These are phyloP conservation scores for Acanthopagrus latus DNA, from an alignment of 2,797 vertebrate genomes.

Conservation along the genomic window DNA sequence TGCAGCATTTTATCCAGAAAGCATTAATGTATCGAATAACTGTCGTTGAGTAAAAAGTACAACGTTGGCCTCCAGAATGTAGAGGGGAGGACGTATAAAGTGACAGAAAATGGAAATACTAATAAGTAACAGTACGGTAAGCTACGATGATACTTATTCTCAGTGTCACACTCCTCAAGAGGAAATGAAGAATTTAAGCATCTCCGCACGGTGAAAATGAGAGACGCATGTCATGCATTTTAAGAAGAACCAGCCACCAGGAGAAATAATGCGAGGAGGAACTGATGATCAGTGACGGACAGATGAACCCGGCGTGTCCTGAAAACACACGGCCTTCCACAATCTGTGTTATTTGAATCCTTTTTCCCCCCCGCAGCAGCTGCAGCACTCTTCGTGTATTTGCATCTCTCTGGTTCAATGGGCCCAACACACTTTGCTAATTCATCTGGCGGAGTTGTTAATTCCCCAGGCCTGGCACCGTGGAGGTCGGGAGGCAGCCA, in stretches of 20 bases:
- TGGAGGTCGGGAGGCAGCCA: neutral
- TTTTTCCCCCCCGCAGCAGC: neutral
- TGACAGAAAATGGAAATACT: too few species aligned
- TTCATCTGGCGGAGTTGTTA: conserved; percentile 20
- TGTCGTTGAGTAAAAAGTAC: too few species aligned
- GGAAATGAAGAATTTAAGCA: too few species aligned
- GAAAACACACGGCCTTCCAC: conserved; percentile 4
- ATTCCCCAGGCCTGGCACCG: neutral
- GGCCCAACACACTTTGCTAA: conserved; percentile 5
- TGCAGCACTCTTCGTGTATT: conserved; percentile 46
- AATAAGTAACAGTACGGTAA: too few species aligned
- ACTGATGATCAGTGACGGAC: neutral
- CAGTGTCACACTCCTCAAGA: too few species aligned
- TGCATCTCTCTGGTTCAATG: conserved; percentile 57
- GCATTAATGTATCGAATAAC: too few species aligned
- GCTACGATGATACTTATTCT: too few species aligned
- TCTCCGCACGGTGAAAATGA: too few species aligned
- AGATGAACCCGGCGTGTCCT: neutral
- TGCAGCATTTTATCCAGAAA: too few species aligned
- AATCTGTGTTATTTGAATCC: conserved; percentile 47
- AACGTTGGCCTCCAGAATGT: too few species aligned
- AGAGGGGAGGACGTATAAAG: too few species aligned
- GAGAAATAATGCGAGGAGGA: neutral
- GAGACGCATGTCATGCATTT: neutral
- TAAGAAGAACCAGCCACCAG: too few species aligned